Evolutionary conservation across 2,888 invertebrate species (phyloP).

Genomic region (Schrankia costaestrigalis): DNA sequence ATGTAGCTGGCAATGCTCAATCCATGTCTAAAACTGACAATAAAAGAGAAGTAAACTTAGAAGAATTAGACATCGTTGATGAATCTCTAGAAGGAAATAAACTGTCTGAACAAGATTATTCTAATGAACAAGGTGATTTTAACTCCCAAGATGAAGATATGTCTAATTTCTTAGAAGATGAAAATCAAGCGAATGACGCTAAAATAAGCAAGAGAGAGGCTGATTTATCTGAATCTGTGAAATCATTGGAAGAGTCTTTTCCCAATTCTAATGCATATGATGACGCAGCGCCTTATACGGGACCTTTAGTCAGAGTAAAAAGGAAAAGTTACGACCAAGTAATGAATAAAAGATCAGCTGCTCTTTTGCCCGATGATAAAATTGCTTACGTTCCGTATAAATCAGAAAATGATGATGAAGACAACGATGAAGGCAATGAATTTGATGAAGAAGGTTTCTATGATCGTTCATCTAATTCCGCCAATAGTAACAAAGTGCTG

Average conservation of each 20-base stretch:
- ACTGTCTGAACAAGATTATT: conserved; percentile 33
- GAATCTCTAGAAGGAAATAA: conserved; percentile 34
- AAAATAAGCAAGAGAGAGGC: conserved; percentile 52
- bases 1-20: conserved; percentile 31
- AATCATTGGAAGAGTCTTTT: conserved; percentile 70
- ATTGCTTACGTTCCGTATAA: conserved; percentile 59
- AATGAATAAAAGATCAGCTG: conserved; percentile 55
- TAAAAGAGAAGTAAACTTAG: conserved; percentile 58
- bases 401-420: conserved; percentile 66
- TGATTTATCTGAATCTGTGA: conserved; percentile 49
- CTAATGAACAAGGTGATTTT: conserved; percentile 38
- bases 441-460: conserved; percentile 75
- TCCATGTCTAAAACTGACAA: conserved; percentile 47
- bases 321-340: conserved; percentile 48
- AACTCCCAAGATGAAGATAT: conserved; percentile 45
- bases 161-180: conserved; percentile 44
- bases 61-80: conserved; percentile 34
- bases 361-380: conserved; percentile 52
- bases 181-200: conserved; percentile 36
- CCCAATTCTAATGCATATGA: conserved; percentile 52
- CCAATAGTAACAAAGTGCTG: conserved; percentile 34
- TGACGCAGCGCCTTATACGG: conserved; percentile 42
- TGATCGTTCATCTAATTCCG: conserved; percentile 59
- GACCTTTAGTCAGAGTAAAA: conserved; percentile 66
- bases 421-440: conserved; percentile 73